Evolutionary conservation across 1,140 invertebrate genomes (phyloP).

Genomic region (Drosophila sp.): DNA sequence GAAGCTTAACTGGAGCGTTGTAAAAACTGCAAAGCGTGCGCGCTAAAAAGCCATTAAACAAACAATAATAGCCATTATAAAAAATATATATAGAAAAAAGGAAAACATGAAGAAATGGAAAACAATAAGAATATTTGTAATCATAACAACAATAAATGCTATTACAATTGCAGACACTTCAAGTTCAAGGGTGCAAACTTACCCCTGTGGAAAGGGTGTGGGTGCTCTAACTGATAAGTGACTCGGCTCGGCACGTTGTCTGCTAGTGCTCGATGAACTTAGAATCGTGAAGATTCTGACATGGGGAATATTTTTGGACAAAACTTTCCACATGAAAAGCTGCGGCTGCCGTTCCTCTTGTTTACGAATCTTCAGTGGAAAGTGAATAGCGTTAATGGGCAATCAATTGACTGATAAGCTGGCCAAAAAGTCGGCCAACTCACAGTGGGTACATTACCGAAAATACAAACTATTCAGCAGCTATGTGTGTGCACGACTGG

Average conservation of each 20-base stretch:
- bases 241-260: conserved; percentile 60
- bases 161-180: conserved; percentile 33
- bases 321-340: conserved; percentile 60
- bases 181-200: conserved; percentile 57
- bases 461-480: background rate
- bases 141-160: conserved; percentile 13
- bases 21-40: conserved; percentile 59
- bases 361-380: conserved; percentile 46
- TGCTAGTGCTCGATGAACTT: conserved; percentile 39
- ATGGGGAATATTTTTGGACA: conserved; percentile 17
- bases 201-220: background rate
- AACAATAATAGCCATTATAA: conserved; percentile 59
- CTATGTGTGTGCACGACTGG: background rate
- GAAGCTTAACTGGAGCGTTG: conserved; percentile 58
- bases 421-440: conserved; percentile 16
- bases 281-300: conserved; percentile 20
- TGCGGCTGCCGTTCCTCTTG: conserved; percentile 5
- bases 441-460: background rate
- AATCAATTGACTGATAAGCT: conserved; percentile 31
- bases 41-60: conserved; percentile 27
- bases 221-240: conserved; percentile 41
- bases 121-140: conserved; percentile 18
- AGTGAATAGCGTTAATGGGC: conserved; percentile 27
- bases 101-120: conserved; percentile 8
- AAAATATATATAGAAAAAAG: background rate